Conservation (phyloP, 92 coral and sea anemone genomes). For the Scolanthus callimorphus region DNA sequence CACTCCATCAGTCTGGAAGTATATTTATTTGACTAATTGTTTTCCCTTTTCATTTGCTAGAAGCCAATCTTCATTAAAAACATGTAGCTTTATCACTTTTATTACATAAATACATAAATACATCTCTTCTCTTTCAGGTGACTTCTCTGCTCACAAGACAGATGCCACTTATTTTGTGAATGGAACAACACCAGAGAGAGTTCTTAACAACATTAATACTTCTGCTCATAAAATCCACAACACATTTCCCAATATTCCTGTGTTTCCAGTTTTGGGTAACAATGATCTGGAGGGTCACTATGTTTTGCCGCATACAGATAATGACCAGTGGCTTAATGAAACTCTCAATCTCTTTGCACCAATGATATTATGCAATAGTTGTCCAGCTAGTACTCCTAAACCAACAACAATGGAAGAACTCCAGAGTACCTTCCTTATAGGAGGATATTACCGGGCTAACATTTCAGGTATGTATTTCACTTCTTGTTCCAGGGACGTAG, state of each 20-base stretch:
- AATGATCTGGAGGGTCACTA: slow-evolving; percentile 96
- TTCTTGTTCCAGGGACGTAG: no score
- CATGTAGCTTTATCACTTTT: not conserved
- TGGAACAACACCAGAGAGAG: slow-evolving; percentile 37
- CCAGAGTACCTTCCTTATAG: slow-evolving; percentile 34
- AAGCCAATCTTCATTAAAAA: not conserved
- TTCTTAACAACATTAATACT: slow-evolving; percentile 44
- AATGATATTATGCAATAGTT: slow-evolving; percentile 55
- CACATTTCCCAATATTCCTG: slow-evolving; percentile 69
- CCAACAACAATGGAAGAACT: slow-evolving; percentile 39
- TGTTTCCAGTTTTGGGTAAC: slow-evolving; percentile 85
- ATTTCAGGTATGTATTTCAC: slow-evolving; percentile 35
- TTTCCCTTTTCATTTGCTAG: not conserved
- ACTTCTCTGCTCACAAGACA: slow-evolving; percentile 64
- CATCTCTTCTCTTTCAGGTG: slow-evolving; percentile 55
- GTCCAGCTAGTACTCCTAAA: slow-evolving; percentile 18
- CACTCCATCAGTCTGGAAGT: no score
- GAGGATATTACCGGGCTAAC: slow-evolving; percentile 53
- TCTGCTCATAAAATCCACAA: slow-evolving; percentile 32
- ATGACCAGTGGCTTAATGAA: slow-evolving; percentile 59
- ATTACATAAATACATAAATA: not conserved
- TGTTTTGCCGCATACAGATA: slow-evolving; percentile 54
- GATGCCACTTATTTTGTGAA: slow-evolving; percentile 35
- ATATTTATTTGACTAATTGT: no score
- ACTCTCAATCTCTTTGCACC: slow-evolving; percentile 67